Evolutionary conservation across 2,797 vertebrate species (phyloP).

Genomic region (Myotis daubentonii): DNA sequence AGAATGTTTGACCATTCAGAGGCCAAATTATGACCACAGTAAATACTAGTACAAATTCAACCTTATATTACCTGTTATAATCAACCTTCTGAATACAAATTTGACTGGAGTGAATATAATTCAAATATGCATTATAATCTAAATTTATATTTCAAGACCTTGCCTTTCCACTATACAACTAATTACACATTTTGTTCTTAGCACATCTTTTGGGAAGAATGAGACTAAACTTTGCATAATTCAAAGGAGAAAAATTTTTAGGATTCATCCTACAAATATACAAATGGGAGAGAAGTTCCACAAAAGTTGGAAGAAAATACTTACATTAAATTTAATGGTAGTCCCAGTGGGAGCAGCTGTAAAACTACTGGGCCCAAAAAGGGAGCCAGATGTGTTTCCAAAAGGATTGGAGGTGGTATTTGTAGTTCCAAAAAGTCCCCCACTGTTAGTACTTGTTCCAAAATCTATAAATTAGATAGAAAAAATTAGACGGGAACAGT

Average conservation of each 20-base stretch:
- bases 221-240: neutral
- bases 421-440: conserved; percentile 95
- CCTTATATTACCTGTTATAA: neutral
- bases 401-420: conserved; percentile 95
- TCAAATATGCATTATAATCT: neutral
- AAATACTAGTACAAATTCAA: conserved; percentile 50
- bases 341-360: conserved; percentile 93
- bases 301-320: conserved; percentile 72
- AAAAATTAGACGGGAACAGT: conserved; percentile 34
- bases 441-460: conserved; percentile 93
- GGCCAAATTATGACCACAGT: neutral
- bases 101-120: neutral
- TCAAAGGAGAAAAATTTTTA: conserved; percentile 25
- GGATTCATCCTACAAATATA: conserved; percentile 35
- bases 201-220: conserved; percentile 22
- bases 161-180: neutral
- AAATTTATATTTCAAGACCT: conserved; percentile 24
- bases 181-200: conserved; percentile 35
- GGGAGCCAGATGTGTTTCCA: conserved; percentile 90
- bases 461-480: conserved; percentile 87
- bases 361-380: conserved; percentile 93
- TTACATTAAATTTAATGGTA: conserved; percentile 96
- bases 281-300: conserved; percentile 11
- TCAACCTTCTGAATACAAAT: conserved; percentile 18
- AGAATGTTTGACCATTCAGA: conserved; percentile 21